phyloP scores from a whole-genome alignment of 2,797 vertebrate genomes.

The Oceanodroma leucorhoa region DNA sequence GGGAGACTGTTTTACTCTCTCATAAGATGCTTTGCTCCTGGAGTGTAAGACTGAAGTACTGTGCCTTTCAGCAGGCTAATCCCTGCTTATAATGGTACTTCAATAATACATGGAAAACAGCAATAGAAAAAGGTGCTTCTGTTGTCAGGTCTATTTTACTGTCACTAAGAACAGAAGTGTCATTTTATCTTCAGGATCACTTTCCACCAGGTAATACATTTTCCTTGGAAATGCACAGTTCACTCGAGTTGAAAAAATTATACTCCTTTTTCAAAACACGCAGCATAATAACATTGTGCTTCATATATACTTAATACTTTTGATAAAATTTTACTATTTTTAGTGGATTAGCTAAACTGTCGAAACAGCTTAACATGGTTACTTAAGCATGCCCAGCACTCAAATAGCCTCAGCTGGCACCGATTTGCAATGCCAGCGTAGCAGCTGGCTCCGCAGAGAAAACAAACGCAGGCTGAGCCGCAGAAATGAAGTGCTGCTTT shows the following conservation, averaged over 20 bases:
- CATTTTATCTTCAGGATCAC: neutral
- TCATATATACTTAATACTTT: neutral
- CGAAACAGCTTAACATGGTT: neutral
- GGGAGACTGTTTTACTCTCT: neutral
- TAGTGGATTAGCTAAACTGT: constrained; percentile 10
- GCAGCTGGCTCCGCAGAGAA: constrained; percentile 30
- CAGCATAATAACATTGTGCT: neutral
- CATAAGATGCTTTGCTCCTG: neutral
- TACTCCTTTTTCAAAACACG: neutral
- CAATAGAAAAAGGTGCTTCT: neutral
- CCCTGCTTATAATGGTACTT: neutral
- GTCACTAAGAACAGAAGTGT: neutral
- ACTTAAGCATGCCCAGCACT: neutral
- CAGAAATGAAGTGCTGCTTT: constrained; percentile 7
- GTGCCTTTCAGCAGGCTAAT: neutral
- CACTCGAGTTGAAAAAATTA: neutral
- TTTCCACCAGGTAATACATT: neutral
- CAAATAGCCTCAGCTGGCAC: constrained; percentile 13
- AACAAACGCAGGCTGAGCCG: neutral
- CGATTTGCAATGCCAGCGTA: neutral
- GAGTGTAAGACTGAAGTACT: neutral
- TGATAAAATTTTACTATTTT: constrained; percentile 14
- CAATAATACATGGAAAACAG: neutral
- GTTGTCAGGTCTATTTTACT: neutral
- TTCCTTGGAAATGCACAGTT: neutral